Evolutionary conservation across 2,888 invertebrate genomes (phyloP).

Genomic region (Scaptomyza polygonia): DNA sequence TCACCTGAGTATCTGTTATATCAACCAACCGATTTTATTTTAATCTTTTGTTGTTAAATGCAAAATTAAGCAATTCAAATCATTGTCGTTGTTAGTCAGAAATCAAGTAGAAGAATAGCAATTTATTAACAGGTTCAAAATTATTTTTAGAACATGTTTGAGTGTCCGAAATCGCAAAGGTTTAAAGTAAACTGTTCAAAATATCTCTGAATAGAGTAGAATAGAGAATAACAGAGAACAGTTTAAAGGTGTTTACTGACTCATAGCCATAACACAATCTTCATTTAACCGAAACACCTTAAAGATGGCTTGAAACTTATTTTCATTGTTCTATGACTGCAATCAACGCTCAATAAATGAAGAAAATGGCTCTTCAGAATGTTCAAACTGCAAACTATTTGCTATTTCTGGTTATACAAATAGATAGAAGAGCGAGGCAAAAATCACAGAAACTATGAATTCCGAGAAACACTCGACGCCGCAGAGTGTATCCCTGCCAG

Average conservation of each 20-base stretch:
- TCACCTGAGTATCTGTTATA: conserved; percentile 57
- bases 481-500: conserved; percentile 36
- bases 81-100: conserved; percentile 43
- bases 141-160: neutral
- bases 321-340: conserved; percentile 48
- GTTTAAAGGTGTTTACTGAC: conserved; percentile 2
- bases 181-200: too few species aligned
- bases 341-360: conserved; percentile 36
- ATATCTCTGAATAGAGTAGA: too few species aligned
- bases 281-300: neutral
- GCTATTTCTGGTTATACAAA: conserved; percentile 21
- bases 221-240: too few species aligned
- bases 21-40: conserved; percentile 24
- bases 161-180: too few species aligned
- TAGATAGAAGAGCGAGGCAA: conserved; percentile 18
- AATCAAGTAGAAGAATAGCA: neutral
- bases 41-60: neutral
- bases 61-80: conserved; percentile 45
- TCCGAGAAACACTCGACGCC: conserved; percentile 69
- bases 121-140: neutral
- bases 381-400: too few species aligned
- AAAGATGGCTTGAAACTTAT: conserved; percentile 37
- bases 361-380: too few species aligned
- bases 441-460: conserved; percentile 51
- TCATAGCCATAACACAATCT: conserved; percentile 4